Conservation (phyloP, 2,113 vertebrate genomes). For the Lepisosteus oculatus region DNA sequence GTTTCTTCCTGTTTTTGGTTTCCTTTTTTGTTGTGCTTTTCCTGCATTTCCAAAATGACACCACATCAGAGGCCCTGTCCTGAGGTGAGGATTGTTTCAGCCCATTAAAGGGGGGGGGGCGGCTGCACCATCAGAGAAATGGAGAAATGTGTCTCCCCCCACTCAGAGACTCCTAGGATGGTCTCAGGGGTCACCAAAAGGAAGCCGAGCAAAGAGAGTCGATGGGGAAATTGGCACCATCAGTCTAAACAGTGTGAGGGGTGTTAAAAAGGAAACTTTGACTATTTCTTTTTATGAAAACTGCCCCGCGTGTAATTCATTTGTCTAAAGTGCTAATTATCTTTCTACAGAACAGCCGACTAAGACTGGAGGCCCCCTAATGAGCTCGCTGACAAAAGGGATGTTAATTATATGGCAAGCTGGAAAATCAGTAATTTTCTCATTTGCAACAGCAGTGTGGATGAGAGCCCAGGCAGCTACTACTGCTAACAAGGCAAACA, state of each 20-base stretch:
- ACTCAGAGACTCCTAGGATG: not conserved
- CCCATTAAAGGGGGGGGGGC: too few relatives aligned
- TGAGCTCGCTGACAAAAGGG: slow-evolving; percentile 5
- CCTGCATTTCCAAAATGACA: too few relatives aligned
- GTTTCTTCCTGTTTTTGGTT: too few relatives aligned
- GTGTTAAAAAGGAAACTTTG: not conserved
- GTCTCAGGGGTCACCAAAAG: not conserved
- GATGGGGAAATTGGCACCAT: not conserved
- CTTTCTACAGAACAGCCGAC: not conserved
- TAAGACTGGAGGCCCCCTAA: not conserved
- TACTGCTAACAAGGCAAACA: slow-evolving; percentile 6
- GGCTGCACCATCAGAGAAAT: too few relatives aligned
- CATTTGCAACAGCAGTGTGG: slow-evolving; percentile 5
- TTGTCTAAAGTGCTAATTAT: slow-evolving; percentile 11
- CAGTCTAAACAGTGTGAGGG: not conserved
- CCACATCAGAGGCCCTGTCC: too few relatives aligned
- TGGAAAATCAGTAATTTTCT: slow-evolving; percentile 11
- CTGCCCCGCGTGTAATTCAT: slow-evolving; percentile 6
- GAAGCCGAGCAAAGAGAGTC: too few relatives aligned
- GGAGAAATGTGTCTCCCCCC: too few relatives aligned
- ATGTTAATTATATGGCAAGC: slow-evolving; percentile 8
- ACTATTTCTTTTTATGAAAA: not conserved
- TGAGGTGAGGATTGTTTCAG: too few relatives aligned
- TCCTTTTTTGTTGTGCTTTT: too few relatives aligned
- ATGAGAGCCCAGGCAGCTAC: not conserved